phyloP scores from a whole-genome alignment of 2,113 vertebrate genomes.

The Sebastes schlegelii region DNA sequence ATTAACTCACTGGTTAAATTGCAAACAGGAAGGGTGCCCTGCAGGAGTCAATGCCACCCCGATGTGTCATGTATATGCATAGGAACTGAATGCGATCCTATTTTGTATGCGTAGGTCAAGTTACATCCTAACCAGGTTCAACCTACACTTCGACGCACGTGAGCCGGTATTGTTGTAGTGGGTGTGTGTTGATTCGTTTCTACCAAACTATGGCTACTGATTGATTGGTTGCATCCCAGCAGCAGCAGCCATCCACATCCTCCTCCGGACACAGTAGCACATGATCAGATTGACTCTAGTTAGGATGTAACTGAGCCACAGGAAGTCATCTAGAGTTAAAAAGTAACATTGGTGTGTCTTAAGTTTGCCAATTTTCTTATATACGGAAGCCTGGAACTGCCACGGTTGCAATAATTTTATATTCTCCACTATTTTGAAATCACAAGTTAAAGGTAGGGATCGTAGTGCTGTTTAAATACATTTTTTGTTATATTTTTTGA shows the following conservation, averaged over 20 bases:
- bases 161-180: not conserved
- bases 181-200: not conserved
- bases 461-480: too few relatives aligned
- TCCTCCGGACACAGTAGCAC: slow-evolving; percentile 6
- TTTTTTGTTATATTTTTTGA: too few relatives aligned
- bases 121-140: not conserved
- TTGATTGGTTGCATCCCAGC: not conserved
- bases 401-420: not conserved
- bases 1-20: slow-evolving; percentile 26
- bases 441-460: not conserved
- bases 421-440: not conserved
- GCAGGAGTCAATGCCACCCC: not conserved
- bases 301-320: slow-evolving; percentile 49
- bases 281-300: slow-evolving; percentile 5
- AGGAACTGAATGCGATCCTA: not conserved
- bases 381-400: not conserved
- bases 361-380: too few relatives aligned
- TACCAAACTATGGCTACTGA: not conserved
- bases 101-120: not conserved
- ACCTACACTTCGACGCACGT: not conserved
- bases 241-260: slow-evolving; percentile 15
- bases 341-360: slow-evolving; percentile 1
- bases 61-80: not conserved
- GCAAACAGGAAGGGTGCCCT: slow-evolving; percentile 18
- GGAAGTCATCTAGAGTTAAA: slow-evolving; percentile 55